These are phyloP conservation scores for Charanyca ferruginea DNA, from an alignment of 2,888 invertebrate species.

Conservation along the genomic window DNA sequence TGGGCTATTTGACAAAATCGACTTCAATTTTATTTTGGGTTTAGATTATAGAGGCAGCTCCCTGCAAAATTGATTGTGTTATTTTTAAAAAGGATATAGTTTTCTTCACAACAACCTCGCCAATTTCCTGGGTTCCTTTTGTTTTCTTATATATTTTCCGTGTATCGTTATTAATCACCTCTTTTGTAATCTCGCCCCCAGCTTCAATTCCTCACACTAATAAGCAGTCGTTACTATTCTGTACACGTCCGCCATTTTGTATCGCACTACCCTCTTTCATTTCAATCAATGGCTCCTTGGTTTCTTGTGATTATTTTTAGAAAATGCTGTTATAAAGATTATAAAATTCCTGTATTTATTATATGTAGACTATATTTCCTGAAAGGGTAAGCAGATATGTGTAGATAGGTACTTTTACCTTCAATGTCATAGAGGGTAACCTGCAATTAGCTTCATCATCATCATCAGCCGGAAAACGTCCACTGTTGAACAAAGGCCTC, in stretches of 20 bases:
- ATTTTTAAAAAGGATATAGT: background rate
- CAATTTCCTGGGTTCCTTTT: slow-evolving; percentile 5
- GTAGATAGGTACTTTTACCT: too few species aligned
- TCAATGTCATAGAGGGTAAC: too few species aligned
- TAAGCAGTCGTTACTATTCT: slow-evolving; percentile 34
- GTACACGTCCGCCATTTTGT: slow-evolving; percentile 36
- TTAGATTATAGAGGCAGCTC: too few species aligned
- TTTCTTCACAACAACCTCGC: background rate
- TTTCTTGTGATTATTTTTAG: background rate
- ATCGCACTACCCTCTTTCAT: slow-evolving; percentile 24
- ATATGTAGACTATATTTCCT: background rate
- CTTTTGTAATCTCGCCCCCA: slow-evolving; percentile 39
- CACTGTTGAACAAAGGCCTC: too few species aligned
- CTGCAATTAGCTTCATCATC: too few species aligned
- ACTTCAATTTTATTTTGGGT: too few species aligned
- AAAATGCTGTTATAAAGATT: background rate
- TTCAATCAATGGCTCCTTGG: slow-evolving; percentile 12
- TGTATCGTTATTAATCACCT: slow-evolving; percentile 44
- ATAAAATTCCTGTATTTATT: too few species aligned
- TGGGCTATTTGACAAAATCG: too few species aligned
- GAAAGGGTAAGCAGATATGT: background rate
- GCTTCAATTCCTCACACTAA: slow-evolving; percentile 38
- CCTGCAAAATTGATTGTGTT: too few species aligned
- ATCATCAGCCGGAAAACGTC: too few species aligned
- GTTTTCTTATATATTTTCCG: slow-evolving; percentile 19